A percentile compares a stretch with the other conserved stretches of the same genome.
Evolutionary conservation across 2,797 vertebrate genomes (phyloP).

Genomic region (Poecilia gillii): DNA sequence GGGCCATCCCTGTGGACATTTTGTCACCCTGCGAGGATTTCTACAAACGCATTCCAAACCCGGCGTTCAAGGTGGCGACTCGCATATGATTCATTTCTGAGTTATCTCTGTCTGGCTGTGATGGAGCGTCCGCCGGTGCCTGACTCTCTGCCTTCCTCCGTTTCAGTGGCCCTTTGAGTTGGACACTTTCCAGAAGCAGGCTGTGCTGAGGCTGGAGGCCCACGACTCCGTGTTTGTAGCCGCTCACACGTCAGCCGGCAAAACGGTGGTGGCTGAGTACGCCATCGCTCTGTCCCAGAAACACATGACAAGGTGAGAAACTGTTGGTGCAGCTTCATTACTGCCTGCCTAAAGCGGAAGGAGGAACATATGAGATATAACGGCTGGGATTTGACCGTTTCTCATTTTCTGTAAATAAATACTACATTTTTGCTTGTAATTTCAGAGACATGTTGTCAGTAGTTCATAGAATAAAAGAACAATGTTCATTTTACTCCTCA

Average conservation of each 20-base stretch:
- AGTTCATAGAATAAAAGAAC: no score
- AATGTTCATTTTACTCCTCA: no score
- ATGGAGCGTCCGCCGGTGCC: conserved; percentile 4
- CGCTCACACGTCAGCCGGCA: conserved; percentile 92
- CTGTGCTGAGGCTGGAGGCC: conserved; percentile 87
- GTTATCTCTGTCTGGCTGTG: background rate
- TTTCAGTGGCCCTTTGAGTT: conserved; percentile 91
- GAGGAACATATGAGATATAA: no score
- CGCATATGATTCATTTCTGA: background rate
- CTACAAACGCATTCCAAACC: conserved; percentile 89
- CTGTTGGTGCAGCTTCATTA: background rate
- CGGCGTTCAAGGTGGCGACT: conserved; percentile 77
- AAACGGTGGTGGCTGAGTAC: conserved; percentile 94
- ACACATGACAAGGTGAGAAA: conserved; percentile 91
- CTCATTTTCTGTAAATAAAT: no score
- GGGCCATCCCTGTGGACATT: conserved; percentile 88
- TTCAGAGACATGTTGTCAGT: no score
- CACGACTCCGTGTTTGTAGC: conserved; percentile 92
- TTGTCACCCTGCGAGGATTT: conserved; percentile 88
- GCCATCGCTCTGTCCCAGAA: conserved; percentile 93
- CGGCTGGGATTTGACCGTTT: no score
- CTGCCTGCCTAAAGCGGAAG: background rate
- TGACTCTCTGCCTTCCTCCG: conserved; percentile 19
- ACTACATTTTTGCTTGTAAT: no score
- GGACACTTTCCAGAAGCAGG: conserved; percentile 94